Evolutionary conservation across 2,113 vertebrate species (phyloP).

Genomic region (Merops nubicus): DNA sequence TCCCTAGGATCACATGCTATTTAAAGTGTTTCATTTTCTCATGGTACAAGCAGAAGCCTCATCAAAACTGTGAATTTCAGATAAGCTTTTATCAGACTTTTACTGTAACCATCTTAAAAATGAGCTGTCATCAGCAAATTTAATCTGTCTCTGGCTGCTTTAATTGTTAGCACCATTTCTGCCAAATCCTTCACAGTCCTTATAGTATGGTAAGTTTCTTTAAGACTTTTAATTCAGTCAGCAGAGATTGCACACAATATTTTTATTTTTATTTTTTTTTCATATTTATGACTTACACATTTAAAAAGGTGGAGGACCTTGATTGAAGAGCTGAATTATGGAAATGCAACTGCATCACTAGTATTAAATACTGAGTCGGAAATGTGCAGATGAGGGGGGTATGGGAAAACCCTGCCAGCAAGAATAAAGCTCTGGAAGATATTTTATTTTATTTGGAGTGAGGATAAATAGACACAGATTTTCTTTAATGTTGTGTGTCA

Average conservation of each 20-base stretch:
- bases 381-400: background rate
- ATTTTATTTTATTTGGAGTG: background rate
- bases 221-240: constrained; percentile 59
- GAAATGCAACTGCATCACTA: constrained; percentile 5
- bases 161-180: constrained; percentile 68
- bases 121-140: constrained; percentile 75
- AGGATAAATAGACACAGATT: background rate
- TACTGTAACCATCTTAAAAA: constrained; percentile 74
- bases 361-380: constrained; percentile 12
- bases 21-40: constrained; percentile 76
- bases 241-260: background rate
- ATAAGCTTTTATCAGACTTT: constrained; percentile 72
- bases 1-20: constrained; percentile 49
- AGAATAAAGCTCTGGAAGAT: background rate
- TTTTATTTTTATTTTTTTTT: background rate
- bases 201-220: constrained; percentile 45
- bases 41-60: constrained; percentile 62
- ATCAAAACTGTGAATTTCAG: constrained; percentile 76
- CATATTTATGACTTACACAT: constrained; percentile 29
- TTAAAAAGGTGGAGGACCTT: constrained; percentile 28
- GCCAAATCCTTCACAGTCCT: constrained; percentile 55
- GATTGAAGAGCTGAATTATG: constrained; percentile 51
- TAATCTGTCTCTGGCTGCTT: constrained; percentile 71
- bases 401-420: background rate
- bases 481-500: background rate